Conservation (phyloP, 2,113 vertebrate species). For the Pogona vitticeps region DNA sequence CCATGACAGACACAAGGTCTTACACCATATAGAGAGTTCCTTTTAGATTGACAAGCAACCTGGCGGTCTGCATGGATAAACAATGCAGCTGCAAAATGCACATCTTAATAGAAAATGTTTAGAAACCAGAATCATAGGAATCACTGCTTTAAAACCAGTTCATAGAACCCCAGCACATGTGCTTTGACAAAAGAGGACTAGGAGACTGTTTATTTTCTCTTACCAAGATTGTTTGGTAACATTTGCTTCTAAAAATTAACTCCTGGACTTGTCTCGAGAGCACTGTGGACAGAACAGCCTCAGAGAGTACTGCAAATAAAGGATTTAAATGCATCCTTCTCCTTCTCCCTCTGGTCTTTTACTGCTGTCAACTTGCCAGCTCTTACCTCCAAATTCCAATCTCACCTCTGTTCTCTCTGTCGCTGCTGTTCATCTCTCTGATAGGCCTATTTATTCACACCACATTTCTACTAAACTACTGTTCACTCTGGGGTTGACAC, state of each 20-base stretch:
- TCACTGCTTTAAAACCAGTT: not conserved
- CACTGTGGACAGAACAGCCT: conserved; percentile 40
- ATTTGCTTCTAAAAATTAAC: conserved; percentile 53
- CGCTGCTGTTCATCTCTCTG: conserved; percentile 14
- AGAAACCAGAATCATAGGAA: not conserved
- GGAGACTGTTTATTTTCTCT: not conserved
- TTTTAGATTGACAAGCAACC: not conserved
- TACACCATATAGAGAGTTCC: not conserved
- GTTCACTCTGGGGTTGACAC: conserved; percentile 19
- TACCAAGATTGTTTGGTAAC: conserved; percentile 3
- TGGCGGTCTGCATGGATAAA: not conserved
- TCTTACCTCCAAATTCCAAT: conserved; percentile 12
- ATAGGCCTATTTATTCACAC: not conserved
- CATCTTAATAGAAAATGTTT: not conserved
- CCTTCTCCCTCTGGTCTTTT: not conserved
- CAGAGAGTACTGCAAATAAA: conserved; percentile 23
- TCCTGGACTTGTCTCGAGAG: conserved; percentile 31
- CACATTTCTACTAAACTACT: conserved; percentile 40
- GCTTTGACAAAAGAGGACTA: rapidly evolving
- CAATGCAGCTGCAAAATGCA: not conserved
- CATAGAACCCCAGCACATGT: not conserved
- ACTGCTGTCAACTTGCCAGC: conserved; percentile 24
- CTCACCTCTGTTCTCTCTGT: conserved; percentile 24
- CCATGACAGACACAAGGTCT: not conserved
- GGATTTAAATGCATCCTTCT: conserved; percentile 31